phyloP scores from a whole-genome alignment of 2,797 vertebrate genomes.

The Mionectes olivaceus region DNA sequence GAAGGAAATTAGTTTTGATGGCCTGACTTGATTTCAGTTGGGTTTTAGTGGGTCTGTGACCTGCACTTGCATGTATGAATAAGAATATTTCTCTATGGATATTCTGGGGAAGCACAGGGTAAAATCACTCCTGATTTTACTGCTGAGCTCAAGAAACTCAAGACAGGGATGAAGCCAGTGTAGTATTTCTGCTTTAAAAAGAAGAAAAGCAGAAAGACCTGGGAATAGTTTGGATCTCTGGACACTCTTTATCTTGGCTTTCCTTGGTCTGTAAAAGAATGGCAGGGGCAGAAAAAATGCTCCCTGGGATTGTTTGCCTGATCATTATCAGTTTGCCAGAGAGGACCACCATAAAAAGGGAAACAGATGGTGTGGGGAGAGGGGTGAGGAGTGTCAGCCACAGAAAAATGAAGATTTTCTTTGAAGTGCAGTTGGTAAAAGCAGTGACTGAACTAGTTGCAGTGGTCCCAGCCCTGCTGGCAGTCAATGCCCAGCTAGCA shows the following conservation, averaged over 20 bases:
- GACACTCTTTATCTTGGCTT: neutral
- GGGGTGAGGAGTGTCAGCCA: neutral
- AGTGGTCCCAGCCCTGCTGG: neutral
- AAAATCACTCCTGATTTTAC: neutral
- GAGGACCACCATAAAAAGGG: neutral
- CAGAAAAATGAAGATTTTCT: neutral
- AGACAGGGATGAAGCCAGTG: neutral
- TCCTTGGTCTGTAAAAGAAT: neutral
- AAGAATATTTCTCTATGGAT: neutral
- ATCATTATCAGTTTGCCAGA: neutral
- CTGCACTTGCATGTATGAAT: neutral
- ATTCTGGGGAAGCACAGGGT: neutral
- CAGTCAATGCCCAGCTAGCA: neutral
- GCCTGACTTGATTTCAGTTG: neutral
- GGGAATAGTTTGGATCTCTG: neutral
- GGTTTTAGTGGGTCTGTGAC: neutral
- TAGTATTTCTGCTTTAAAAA: neutral
- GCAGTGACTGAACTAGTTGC: neutral
- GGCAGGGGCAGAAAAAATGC: neutral
- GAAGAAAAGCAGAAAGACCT: neutral
- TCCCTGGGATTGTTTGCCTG: no score
- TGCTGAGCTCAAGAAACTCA: neutral
- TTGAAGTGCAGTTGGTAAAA: neutral
- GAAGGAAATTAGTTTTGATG: neutral
- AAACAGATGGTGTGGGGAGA: neutral